phyloP scores from a whole-genome alignment of 2,888 invertebrate genomes.

The Elmis aenea region DNA sequence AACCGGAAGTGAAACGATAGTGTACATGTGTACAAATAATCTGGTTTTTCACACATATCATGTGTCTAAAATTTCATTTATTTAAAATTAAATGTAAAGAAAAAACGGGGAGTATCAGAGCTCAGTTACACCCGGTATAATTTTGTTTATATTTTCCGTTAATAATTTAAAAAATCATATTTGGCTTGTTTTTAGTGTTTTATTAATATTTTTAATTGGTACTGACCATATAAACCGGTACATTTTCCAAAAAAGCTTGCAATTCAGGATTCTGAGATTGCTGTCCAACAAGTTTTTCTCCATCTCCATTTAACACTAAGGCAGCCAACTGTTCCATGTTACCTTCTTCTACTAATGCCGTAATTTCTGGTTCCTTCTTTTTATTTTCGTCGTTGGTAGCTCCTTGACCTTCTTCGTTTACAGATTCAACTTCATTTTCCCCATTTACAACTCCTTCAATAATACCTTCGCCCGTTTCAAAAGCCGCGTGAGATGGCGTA shows the following conservation, averaged over 20 bases:
- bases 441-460: conserved; percentile 47
- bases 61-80: too few relatives aligned
- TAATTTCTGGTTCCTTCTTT: conserved; percentile 57
- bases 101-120: too few relatives aligned
- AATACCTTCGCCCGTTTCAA: conserved; percentile 37
- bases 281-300: conserved; percentile 67
- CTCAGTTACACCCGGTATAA: too few relatives aligned
- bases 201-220: conserved; percentile 23
- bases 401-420: conserved; percentile 47
- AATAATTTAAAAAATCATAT: background rate
- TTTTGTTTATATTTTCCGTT: background rate
- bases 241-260: conserved; percentile 81
- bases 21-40: too few relatives aligned
- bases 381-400: conserved; percentile 51
- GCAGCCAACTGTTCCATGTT: conserved; percentile 89
- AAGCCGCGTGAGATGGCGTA: background rate
- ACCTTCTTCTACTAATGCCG: conserved; percentile 62
- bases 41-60: too few relatives aligned
- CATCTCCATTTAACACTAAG: conserved; percentile 84
- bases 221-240: conserved; percentile 85
- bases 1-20: too few relatives aligned
- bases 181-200: background rate
- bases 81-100: too few relatives aligned
- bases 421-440: conserved; percentile 43
- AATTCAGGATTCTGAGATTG: conserved; percentile 70